Percentiles rank a stretch among this genome's conserved stretches.
phyloP scores from a whole-genome alignment of 2,797 vertebrate species.

The Pangasius mekongensis region DNA sequence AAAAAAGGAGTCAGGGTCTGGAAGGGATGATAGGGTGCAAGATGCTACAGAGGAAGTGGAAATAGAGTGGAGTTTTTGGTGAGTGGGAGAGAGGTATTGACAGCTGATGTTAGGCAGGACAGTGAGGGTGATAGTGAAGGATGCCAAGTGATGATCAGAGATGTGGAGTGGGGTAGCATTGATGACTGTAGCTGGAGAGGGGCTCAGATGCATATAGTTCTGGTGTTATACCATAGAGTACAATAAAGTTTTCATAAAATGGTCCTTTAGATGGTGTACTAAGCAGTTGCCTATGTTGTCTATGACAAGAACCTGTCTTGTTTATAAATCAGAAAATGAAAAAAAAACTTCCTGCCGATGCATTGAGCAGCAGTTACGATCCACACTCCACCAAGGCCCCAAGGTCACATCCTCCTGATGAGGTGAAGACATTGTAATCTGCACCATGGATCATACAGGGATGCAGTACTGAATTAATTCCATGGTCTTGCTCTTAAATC shows the following conservation, averaged over 20 bases:
- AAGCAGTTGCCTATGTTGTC: not conserved
- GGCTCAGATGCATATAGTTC: not conserved
- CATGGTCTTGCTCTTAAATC: constrained; percentile 66
- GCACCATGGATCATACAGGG: constrained; percentile 51
- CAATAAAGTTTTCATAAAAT: not conserved
- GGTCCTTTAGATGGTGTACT: not conserved
- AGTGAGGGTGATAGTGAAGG: not conserved
- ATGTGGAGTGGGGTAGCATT: not conserved
- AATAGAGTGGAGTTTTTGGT: not conserved
- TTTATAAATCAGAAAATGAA: not conserved
- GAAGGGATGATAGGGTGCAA: not conserved
- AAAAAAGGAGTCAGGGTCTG: not conserved
- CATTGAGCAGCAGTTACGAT: constrained; percentile 19
- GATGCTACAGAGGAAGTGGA: not conserved
- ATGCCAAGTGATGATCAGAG: not conserved
- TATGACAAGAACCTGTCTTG: not conserved
- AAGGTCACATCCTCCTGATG: constrained; percentile 33
- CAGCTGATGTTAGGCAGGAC: not conserved
- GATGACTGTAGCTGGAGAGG: not conserved
- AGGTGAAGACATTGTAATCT: constrained; percentile 67
- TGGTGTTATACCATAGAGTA: not conserved
- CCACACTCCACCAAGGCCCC: constrained; percentile 1
- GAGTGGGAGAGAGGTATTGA: not conserved
- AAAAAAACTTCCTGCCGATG: not conserved
- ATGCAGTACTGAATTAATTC: constrained; percentile 66